Percentiles rank a stretch among this genome's conserved stretches.
Conservation (phyloP, 2,888 invertebrate species). For the Augochlorella aurata region DNA sequence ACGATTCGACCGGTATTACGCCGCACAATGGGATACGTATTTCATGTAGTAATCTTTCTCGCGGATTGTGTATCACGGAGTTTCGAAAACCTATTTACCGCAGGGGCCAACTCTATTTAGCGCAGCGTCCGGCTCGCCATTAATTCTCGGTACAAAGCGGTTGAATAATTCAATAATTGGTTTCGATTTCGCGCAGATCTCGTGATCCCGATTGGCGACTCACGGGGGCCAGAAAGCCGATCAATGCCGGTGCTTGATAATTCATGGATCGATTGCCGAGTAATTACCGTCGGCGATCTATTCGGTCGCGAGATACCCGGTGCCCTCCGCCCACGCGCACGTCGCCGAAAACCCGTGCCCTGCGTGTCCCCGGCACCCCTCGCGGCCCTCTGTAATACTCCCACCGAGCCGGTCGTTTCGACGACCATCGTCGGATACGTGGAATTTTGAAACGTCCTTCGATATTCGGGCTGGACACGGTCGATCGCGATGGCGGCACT, state of each 20-base stretch:
- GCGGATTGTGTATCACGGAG: background rate
- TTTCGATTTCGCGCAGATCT: conserved; percentile 23
- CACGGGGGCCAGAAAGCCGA: background rate
- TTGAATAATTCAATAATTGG: conserved; percentile 50
- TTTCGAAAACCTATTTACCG: background rate
- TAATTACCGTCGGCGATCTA: conserved; percentile 18
- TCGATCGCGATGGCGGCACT: conserved; percentile 7
- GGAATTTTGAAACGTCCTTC: conserved; percentile 34
- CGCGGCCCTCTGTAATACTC: background rate
- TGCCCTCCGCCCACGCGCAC: background rate
- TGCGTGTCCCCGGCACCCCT: background rate
- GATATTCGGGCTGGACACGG: background rate
- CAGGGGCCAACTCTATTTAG: background rate
- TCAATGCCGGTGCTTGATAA: conserved; percentile 30
- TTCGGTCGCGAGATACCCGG: background rate
- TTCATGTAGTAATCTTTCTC: background rate
- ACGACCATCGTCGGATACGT: background rate
- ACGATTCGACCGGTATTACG: background rate
- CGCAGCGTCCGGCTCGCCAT: background rate
- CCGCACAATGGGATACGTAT: background rate
- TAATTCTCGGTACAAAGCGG: conserved; percentile 19
- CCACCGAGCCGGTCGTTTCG: background rate
- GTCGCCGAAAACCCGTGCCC: background rate
- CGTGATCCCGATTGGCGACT: conserved; percentile 1
- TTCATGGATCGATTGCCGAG: conserved; percentile 38